Conservation (phyloP, 2,113 vertebrate genomes). For the Ammodytes dubius region DNA sequence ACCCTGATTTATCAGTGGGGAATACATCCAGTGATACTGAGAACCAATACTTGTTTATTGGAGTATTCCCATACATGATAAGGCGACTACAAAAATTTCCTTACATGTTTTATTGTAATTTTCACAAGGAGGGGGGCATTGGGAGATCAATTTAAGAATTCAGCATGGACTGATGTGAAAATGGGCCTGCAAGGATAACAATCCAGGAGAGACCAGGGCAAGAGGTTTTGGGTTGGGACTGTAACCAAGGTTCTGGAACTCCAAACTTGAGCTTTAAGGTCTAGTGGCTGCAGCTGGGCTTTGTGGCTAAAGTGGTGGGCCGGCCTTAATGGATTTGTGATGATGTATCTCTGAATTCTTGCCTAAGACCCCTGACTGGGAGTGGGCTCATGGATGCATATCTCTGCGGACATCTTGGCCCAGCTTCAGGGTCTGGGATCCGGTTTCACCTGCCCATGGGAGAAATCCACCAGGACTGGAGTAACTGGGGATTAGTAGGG, state of each 20-base stretch:
- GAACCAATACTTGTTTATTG: not conserved
- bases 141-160: not conserved
- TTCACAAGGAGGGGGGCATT: conserved; percentile 78
- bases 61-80: conserved; percentile 70
- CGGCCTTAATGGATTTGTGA: conserved; percentile 91
- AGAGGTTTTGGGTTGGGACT: conserved; percentile 53
- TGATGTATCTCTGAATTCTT: conserved; percentile 95
- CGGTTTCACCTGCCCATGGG: conserved; percentile 90
- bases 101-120: conserved; percentile 84
- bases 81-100: conserved; percentile 80
- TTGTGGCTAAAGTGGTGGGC: conserved; percentile 81
- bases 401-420: conserved; percentile 94
- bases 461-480: conserved; percentile 88
- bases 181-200: conserved; percentile 31
- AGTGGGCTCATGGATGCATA: conserved; percentile 90
- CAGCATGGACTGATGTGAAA: conserved; percentile 7
- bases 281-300: conserved; percentile 69
- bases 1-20: conserved; percentile 79
- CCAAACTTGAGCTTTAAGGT: conserved; percentile 39
- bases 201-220: not conserved
- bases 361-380: conserved; percentile 88
- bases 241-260: conserved; percentile 32
- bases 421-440: conserved; percentile 91
- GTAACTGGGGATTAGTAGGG: conserved; percentile 93
- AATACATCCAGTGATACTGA: conserved; percentile 44